Base-by-base conservation (phyloP, 2,888 invertebrate genomes). In the Temnothorax ravouxi region DNA sequence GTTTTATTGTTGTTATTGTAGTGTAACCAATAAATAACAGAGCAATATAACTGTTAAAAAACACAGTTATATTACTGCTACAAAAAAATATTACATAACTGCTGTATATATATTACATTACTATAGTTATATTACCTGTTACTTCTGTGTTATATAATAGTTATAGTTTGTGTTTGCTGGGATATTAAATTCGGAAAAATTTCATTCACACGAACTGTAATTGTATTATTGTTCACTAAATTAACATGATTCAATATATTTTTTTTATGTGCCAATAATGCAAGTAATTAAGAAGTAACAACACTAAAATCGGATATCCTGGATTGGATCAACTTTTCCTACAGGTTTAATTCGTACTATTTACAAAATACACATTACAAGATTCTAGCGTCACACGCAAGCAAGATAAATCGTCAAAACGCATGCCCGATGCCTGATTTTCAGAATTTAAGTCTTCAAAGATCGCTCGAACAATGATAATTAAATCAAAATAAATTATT, bases 331-430 rank as follows among this genome's bases (percentile, higher is more conserved):
- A 47, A 71, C 11, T 59, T 79, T 61, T 47, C 34, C 59, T 50
- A 50, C 18, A 77, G 91, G 87, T 91, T 87, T 92, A 91, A 90
- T 90, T 88, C 88, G 86, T 91, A 91, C 86, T 94, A 94, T 94
- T 92, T 94, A 94, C 94, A 94, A 89, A 94, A 89, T 90, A 90
- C 88, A 91, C 86, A 87, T 89, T 88, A 88, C 87, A 87, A 90
- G 84, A 66, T 86, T 87, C 86, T 91, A 91, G 84, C 87, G 87
- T 92, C 90, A 91, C 88, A 91, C 91, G 90, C 90, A 90, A 90
- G 87, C 90, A 72, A 80, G 47, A 38, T 79, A 72, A 59, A 59
- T 79, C 79, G 79, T 44, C 56, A 44, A 34, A 18, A 64, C 84
- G n/a, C 47, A 62, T n/a, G 61, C 21, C 54, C n/a, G 52, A 41